Base-by-base conservation (phyloP, 1,140 invertebrate species). In the Fragariocoptes setiger region DNA sequence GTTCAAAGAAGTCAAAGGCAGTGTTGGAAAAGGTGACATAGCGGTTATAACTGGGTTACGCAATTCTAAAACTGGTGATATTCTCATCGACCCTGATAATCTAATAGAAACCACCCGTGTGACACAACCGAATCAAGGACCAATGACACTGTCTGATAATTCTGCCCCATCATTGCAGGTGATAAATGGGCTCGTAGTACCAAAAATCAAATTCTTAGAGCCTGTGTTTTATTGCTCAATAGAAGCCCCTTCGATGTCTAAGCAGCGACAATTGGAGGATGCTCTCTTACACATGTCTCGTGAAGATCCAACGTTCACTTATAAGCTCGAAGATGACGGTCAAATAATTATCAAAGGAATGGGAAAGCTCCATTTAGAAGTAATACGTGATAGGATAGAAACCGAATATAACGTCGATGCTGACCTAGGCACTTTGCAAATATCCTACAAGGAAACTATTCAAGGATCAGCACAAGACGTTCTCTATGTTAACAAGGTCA, bases 151-250 rank as follows among this genome's bases (percentile, higher is more conserved):
- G n/a, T 8, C 8, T n/a, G 25, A 8, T 8, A 31, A 8, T n/a
- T 8, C 8, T 8, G n/a, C 8, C n/a, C 25, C n/a, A n/a, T n/a
- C 25, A 31, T 31, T 31, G 8, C 8, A 31, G 25, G 8, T 31
- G 25, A 8, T 31, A 31, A n/a, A 31, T 31, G 25, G 25, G n/a
- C 8, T 31, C 57, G 42, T 71, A 64, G 50, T 61, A 49, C 63
- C 49, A 45, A 69, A 70, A 13, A 62, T 74, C 2, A 63, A 66
- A 37, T 59, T 83, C 44, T 80, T 82, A 1, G 74, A 86, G 51
- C 83, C 88, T 1, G 88, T 97, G 0, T 95, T 92, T 58, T 86
- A 90, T 52, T 94, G 88, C 56, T 80, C 80, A 1, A 74, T 97
- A 40, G 90, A 99, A 62, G 72, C 86, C 0, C 73, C 80, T 0